phyloP scores from a whole-genome alignment of 2,888 invertebrate genomes.

The Melanophora roralis region DNA sequence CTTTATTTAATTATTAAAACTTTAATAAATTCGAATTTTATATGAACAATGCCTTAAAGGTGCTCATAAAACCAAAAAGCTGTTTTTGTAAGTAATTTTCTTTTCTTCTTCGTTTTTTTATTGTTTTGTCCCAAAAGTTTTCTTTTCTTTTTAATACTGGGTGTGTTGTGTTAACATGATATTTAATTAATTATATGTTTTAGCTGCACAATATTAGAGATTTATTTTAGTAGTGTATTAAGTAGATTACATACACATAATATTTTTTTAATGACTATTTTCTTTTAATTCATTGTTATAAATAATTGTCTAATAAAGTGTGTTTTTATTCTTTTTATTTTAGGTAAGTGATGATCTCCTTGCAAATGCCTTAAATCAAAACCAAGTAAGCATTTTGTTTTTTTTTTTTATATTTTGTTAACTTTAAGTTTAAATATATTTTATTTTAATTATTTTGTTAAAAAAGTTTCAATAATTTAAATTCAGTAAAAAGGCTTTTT shows the following conservation, averaged over 20 bases:
- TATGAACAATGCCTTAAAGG: not conserved
- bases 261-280: constrained; percentile 12
- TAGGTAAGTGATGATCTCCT: constrained; percentile 75
- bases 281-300: not conserved
- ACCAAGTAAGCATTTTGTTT: constrained; percentile 69
- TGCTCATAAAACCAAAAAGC: not conserved
- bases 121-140: no score
- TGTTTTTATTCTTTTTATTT: constrained; percentile 58
- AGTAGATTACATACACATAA: not conserved
- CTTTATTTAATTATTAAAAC: no score
- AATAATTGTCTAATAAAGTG: not conserved
- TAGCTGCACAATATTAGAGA: not conserved
- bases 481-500: no score
- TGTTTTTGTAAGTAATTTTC: constrained; percentile 11
- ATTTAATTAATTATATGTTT: not conserved
- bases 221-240: not conserved
- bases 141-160: not conserved
- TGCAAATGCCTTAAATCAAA: constrained; percentile 73
- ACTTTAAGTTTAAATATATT: constrained; percentile 7
- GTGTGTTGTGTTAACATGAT: constrained; percentile 1
- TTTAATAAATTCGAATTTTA: no score
- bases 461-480: no score
- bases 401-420: constrained; percentile 46
- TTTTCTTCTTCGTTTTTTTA: not conserved
- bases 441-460: not conserved